These are phyloP conservation scores for Sinelater perroti DNA, from an alignment of 2,888 invertebrate genomes.

Conservation along the genomic window DNA sequence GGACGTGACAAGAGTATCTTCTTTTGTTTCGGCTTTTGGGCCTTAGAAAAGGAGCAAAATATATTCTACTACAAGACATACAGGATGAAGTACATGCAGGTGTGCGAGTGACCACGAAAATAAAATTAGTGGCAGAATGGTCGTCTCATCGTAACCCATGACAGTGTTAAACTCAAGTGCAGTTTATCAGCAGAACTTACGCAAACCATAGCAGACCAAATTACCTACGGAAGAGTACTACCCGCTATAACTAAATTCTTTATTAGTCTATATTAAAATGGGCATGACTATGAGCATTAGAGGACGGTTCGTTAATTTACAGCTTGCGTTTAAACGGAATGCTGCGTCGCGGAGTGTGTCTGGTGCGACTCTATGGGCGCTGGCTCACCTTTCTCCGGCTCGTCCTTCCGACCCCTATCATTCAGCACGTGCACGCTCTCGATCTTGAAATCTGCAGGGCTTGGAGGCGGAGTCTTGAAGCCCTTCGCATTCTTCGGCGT, in stretches of 20 bases:
- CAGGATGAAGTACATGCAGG: conserved; percentile 22
- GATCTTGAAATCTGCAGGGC: conserved; percentile 55
- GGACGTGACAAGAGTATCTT: conserved; percentile 46
- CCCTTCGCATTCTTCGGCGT: conserved; percentile 43
- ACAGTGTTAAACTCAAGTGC: conserved; percentile 9
- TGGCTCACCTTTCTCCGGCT: conserved; percentile 40
- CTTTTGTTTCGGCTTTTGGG: conserved; percentile 18
- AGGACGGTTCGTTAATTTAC: conserved; percentile 14
- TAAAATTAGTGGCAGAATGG: conserved; percentile 20
- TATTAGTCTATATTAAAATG: conserved; percentile 52
- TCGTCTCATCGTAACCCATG: background rate
- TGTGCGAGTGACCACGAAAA: conserved; percentile 20
- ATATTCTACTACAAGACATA: conserved; percentile 28
- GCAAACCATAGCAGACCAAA: background rate
- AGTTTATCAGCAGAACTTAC: conserved; percentile 2
- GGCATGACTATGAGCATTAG: conserved; percentile 51
- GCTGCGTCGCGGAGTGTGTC: background rate
- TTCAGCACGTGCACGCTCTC: conserved; percentile 42
- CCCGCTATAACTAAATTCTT: background rate
- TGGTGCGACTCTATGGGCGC: background rate
- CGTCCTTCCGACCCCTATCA: conserved; percentile 35
- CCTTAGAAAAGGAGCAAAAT: conserved; percentile 41
- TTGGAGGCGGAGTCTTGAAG: conserved; percentile 57
- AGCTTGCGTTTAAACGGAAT: conserved; percentile 21
- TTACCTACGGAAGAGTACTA: too few species aligned